phyloP scores from a whole-genome alignment of 92 coral and sea anemone species.

The Parazoanthus swiftii region DNA sequence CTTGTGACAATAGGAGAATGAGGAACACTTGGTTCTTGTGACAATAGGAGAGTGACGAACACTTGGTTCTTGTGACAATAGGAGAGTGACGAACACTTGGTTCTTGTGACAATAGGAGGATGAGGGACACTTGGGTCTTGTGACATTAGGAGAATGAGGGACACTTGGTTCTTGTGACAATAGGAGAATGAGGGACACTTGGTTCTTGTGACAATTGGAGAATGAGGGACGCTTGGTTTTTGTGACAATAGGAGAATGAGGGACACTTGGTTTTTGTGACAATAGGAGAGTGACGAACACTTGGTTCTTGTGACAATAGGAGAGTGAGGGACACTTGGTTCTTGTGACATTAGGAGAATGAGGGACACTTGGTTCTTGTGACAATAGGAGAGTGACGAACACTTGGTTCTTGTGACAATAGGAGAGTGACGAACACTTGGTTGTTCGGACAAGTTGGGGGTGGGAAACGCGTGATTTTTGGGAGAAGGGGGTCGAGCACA shows the following conservation, averaged over 20 bases:
- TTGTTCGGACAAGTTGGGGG: neutral
- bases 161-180: too few species aligned
- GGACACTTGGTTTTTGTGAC: neutral
- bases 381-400: neutral
- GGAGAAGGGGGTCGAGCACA: neutral
- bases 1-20: too few species aligned
- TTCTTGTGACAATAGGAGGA: too few species aligned
- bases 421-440: neutral
- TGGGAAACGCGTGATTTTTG: neutral
- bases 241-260: neutral
- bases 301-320: neutral
- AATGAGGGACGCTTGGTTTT: neutral
- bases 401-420: neutral
- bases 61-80: too few species aligned
- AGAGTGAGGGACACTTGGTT: neutral
- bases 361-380: neutral
- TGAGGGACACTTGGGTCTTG: too few species aligned
- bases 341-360: neutral
- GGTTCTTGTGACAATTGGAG: neutral
- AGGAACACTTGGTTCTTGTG: too few species aligned
- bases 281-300: neutral
- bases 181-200: neutral
- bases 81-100: too few species aligned
- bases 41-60: too few species aligned
- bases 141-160: too few species aligned